Evolutionary conservation across 1,140 invertebrate species (phyloP).

Genomic region (Cecropterus lyciades): DNA sequence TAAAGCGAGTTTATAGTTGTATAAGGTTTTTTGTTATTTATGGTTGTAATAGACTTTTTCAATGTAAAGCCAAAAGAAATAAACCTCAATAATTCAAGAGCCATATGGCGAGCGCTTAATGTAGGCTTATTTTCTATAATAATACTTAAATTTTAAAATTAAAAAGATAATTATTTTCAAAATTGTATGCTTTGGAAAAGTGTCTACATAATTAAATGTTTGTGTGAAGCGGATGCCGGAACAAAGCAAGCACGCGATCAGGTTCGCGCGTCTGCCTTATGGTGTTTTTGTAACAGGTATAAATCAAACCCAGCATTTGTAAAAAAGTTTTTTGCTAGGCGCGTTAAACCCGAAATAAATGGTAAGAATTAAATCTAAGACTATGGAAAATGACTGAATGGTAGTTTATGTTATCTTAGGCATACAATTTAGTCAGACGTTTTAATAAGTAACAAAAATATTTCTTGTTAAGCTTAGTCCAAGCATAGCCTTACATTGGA

Average conservation of each 20-base stretch:
- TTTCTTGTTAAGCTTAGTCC: too few relatives aligned
- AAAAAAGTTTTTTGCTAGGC: conserved; percentile 3
- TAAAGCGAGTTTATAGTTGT: too few relatives aligned
- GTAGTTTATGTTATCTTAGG: too few relatives aligned
- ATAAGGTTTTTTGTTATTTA: too few relatives aligned
- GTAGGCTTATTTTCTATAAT: conserved; percentile 13
- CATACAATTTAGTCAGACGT: too few relatives aligned
- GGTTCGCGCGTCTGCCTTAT: conserved; percentile 65
- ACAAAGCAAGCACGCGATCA: conserved; percentile 73
- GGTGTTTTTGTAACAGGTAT: conserved; percentile 44
- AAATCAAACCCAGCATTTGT: not conserved
- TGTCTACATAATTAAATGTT: conserved; percentile 62
- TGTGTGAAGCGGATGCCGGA: conserved; percentile 62
- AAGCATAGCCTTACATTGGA: too few relatives aligned
- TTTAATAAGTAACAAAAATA: too few relatives aligned
- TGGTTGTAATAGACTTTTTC: too few relatives aligned
- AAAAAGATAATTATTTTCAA: conserved; percentile 53
- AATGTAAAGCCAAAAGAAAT: too few relatives aligned
- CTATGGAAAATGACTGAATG: too few relatives aligned
- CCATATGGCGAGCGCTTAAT: conserved; percentile 48
- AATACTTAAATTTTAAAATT: conserved; percentile 34
- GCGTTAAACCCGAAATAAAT: not conserved
- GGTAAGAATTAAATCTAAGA: too few relatives aligned
- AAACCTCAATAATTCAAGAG: too few relatives aligned
- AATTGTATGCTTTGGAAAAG: conserved; percentile 54